Evolutionary conservation across 2,888 invertebrate genomes (phyloP).

Genomic region (Lissocephala sabroskyi): DNA sequence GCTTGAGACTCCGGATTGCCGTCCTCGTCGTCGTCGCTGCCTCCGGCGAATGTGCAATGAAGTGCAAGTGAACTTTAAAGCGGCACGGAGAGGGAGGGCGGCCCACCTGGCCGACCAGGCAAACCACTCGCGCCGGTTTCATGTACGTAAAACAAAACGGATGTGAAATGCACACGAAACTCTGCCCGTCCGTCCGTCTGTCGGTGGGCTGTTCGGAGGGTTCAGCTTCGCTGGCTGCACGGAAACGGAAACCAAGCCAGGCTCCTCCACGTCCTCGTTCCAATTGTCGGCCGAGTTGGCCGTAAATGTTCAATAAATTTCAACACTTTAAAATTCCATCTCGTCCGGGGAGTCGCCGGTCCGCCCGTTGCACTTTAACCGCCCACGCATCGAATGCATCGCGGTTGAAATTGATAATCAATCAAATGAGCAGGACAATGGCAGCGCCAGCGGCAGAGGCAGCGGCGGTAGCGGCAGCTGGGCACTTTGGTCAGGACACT

Average conservation of each 20-base stretch:
- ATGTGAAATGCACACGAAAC: conserved; percentile 21
- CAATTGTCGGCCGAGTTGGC: conserved; percentile 32
- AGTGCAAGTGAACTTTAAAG: conserved; percentile 49
- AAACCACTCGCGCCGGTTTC: conserved; percentile 1
- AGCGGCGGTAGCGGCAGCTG: neutral
- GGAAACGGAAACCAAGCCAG: conserved; percentile 42
- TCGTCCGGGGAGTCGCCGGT: no score
- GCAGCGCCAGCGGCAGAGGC: neutral
- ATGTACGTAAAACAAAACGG: conserved; percentile 36
- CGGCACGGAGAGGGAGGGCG: conserved; percentile 18
- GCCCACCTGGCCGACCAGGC: neutral
- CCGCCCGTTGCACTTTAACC: neutral
- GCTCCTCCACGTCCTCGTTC: conserved; percentile 31
- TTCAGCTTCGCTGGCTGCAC: conserved; percentile 15
- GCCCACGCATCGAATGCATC: neutral
- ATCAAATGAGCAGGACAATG: conserved; percentile 37
- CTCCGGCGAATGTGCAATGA: conserved; percentile 44
- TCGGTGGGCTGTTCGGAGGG: neutral
- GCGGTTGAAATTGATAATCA: conserved; percentile 57
- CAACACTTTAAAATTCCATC: no score
- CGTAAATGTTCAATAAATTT: no score
- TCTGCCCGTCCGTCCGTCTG: neutral
- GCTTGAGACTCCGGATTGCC: conserved; percentile 25
- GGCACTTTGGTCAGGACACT: conserved; percentile 28
- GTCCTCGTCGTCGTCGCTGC: conserved; percentile 4